Base-by-base conservation (phyloP, 2,113 vertebrate species). In the Budorcas taxicolor region DNA sequence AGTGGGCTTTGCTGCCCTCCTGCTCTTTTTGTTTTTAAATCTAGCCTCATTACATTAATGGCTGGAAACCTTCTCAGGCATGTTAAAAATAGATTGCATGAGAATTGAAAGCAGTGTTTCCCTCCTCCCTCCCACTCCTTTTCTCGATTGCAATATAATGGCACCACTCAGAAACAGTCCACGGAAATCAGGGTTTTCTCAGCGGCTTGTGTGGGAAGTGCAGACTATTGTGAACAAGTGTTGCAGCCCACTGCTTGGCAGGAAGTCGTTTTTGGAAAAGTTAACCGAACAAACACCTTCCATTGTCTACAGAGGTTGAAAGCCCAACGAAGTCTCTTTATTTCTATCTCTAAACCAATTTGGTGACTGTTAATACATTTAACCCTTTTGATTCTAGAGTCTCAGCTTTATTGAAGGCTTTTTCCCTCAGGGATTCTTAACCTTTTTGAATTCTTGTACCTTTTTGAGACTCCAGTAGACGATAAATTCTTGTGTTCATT, bases 181-280 rank as follows among this genome's bases (percentile, higher is more conserved):
- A 57, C 47, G 91, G 98, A 98, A 98, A 91, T 96, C 96, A 91
- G 76, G n/a, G 71, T 92, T 97, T 98, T 96, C 96, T 97, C 94
- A 95, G 88, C 25, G 47, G 83, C 95, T 95, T 91, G 94, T 83
- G 96, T 96, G 88, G 97, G 97, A 98, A 98, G 91, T 92, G 76
- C 3, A n/a, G 85, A 76, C 95, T 57, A 95, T 97, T 98, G 97
- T 97, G 91, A 93, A 33, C 33, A 62, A 94, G 89, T 43, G 95
- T 86, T 88, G n/a, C 85, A 89, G 94, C 91, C 88, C 84, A 64
- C 91, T 81, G 97, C 97, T 81, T 87, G 85, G 83, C 88, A 98
- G 98, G 97, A 98, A 98, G 86, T 97, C 16, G 0, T 92, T 97
- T 81, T 93, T 91, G 58, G 95, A 95, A 97, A 98, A 97, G 88